Evolutionary conservation across 2,797 vertebrate species (phyloP), one percentile per base, ranked within the genome.

Genomic region (Tragelaphus eurycerus): DNA sequence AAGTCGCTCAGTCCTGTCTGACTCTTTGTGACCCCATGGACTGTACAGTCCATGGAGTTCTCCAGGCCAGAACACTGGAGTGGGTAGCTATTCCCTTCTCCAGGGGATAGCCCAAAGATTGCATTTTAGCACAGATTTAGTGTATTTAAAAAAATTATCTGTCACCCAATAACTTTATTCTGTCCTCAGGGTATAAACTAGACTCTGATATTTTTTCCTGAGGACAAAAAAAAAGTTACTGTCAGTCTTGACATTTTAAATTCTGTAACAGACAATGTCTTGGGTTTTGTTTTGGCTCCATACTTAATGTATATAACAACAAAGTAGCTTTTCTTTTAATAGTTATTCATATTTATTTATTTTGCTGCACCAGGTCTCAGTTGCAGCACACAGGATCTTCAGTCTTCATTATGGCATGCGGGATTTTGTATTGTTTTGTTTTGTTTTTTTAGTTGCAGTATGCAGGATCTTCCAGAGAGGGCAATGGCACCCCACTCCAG

Each of bases 1-100:
- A 71, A 71, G 64, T 71, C 0, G 0, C n/a, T 38, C n/a, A 38
- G n/a, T 38, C 64, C 0, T 3, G n/a, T 71, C 19, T 0, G 1
- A 38, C n/a, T 71, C n/a, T 71, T 38, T 23, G 64, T 1, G 3
- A 71, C 19, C 64, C 64, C 19, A 5, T 11, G n/a, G n/a, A 34
- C n/a, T 34, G 6, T 34, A 67, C 17, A 6, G 17, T 11, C n/a
- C n/a, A 19, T 67, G 9, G n/a, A 11, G 19, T 38, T 71, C 64
- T 71, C 19, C n/a, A 71, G n/a, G 64, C 64, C n/a, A 38, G n/a
- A 71, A 38, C 21, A 12, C 19, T 71, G 64, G 64, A 71, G n/a
- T 71, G 12, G n/a, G 19, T 71, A 21, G 64, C 64, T n/a, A 23
- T 71, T 71, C 10, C n/a, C 64, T 71, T 71, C n/a, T 71, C 34